Evolutionary conservation across 2,113 vertebrate species (phyloP), one percentile per base, ranked within the genome.

Genomic region (Camelus dromedarius): DNA sequence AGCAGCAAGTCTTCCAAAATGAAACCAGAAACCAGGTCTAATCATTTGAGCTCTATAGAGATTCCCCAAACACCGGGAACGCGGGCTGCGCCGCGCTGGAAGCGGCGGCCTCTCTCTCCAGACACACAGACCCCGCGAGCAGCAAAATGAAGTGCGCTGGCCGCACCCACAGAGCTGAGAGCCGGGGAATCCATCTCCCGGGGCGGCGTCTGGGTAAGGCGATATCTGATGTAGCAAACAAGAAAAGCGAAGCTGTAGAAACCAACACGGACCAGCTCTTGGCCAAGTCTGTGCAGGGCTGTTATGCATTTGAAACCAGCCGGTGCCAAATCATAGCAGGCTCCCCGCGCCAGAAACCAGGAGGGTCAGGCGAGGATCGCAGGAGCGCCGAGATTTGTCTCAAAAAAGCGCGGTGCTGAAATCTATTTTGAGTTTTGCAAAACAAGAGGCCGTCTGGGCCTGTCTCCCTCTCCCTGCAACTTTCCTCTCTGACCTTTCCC

Each of bases 1-100:
- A 93, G 97, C 98, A 95, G 92, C 77, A 86, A 28, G 92, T 64
- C 95, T 98, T 98, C 97, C 98, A 98, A 96, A 98, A 96, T 54
- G 98, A 98, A 98, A 98, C 94, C 91, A 97, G 97, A 98, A 98
- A 98, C 98, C 98, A 91, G 98, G 97, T 92, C 98, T 98, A 98
- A 98, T 98, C 97, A 94, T 90, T n/a, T 56, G 96, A 94, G 98
- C 97, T 96, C 91, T 93, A 98, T 86, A 98, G 98, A 98, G 98
- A 97, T 96, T 97, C 77, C 93, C 92, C 81, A 30, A 96, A 98
- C 91, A 96, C 98, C 90, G 83, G 97, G 80, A 66, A 92, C 88
- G 92, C 13, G 1, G 70, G 90, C 42, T 48, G 82, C n/a, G 48
- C 76, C 28, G 60, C 38, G 19, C 56, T 35, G 95, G 50, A 54